Evolutionary conservation across 1,140 invertebrate genomes (phyloP).

Genomic region (Antheraea pernyi): DNA sequence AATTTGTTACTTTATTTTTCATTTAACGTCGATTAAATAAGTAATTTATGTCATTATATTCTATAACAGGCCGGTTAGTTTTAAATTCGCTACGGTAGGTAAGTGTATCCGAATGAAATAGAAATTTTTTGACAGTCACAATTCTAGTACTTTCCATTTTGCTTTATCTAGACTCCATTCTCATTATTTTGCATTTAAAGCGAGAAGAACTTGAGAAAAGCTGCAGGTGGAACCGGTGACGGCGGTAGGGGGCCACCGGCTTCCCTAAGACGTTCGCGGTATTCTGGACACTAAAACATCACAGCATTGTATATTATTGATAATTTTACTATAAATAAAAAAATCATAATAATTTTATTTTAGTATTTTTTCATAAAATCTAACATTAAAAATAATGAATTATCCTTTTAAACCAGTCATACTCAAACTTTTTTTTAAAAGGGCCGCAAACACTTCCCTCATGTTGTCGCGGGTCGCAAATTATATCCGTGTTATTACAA

Average conservation of each 20-base stretch:
- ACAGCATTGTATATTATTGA: neutral
- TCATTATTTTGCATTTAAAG: slow-evolving; percentile 78
- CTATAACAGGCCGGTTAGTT: neutral
- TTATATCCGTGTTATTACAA: too few species aligned
- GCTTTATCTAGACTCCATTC: neutral
- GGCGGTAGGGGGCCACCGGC: slow-evolving; percentile 89
- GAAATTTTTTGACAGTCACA: neutral
- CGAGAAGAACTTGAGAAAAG: slow-evolving; percentile 95
- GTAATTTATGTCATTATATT: neutral
- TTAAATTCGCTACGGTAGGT: neutral
- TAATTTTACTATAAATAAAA: too few species aligned
- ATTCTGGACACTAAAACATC: slow-evolving; percentile 84
- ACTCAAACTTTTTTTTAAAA: too few species aligned
- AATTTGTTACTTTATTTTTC: too few species aligned
- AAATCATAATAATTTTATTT: too few species aligned
- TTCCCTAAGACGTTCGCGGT: slow-evolving; percentile 87
- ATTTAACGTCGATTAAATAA: neutral
- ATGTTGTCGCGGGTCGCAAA: too few species aligned
- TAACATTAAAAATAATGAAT: too few species aligned
- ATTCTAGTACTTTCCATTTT: neutral
- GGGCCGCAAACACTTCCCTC: too few species aligned
- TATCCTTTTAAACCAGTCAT: too few species aligned
- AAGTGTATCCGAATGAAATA: neutral
- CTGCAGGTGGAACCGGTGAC: slow-evolving; percentile 91
- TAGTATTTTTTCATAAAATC: too few species aligned